Evolutionary conservation across 2,888 invertebrate species (phyloP), one percentile per base, ranked within the genome.

Genomic region (Xestia ashworthii): DNA sequence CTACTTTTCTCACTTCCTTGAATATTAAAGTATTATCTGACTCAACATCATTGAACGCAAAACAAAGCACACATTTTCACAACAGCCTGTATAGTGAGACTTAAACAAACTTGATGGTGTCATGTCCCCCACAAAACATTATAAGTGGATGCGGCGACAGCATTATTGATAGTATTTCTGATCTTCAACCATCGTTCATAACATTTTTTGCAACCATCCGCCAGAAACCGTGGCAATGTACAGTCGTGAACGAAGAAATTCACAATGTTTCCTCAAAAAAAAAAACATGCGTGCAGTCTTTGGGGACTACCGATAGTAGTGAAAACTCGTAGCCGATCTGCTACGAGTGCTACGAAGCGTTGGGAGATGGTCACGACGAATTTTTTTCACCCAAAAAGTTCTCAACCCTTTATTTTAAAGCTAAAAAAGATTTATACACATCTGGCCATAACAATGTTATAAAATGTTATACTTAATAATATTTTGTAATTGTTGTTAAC

Each of bases 131-230:
- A 58, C 67, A 60, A 78, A 78, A 80, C 80, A 78, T 71, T 75
- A 71, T 78, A 85, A 87, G 89, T 89, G 88, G 87, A 90, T 83
- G 85, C 81, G 88, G 89, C 88, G 89, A 85, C 89, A 88, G 87
- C 75, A 87, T 93, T 95, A 95, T 95, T 94, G 93, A 95, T 95
- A 94, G 92, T 88, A 90, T 91, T 93, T 92, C 91, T 90, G 92
- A 91, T 93, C 92, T 92, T 89, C 91, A 86, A 91, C 93, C 91
- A 94, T 95, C 95, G 93, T 94, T 94, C 93, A 93, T 95, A 92
- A 94, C 93, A 93, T 95, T 95, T 95, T 95, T 95, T 95, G 89
- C 89, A 81, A 76, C 80, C 81, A 88, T 85, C 87, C 88, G 76
- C 88, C 87, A 80, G 79, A 88, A 76, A 88, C 87, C 88, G 87